Base-by-base conservation (phyloP, 2,888 invertebrate species). In the Smittia sp. region DNA sequence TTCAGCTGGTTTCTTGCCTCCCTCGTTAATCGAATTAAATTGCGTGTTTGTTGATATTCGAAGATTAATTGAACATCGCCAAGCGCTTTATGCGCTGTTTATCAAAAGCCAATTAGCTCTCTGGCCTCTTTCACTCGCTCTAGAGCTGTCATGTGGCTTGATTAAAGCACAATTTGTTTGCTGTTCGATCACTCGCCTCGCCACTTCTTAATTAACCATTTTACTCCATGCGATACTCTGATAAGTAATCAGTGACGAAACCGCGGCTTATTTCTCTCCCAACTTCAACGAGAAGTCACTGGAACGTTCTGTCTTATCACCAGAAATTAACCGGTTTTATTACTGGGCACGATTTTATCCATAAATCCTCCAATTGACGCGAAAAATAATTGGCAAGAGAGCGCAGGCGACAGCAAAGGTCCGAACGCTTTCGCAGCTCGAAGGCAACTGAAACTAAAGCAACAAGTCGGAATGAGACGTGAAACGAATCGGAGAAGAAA, bases 351-450 rank as follows among this genome's bases (percentile, higher is more conserved):
- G 11, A 9, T 46, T 46, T 46, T 46, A 58, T 58, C 58, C 58
- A 58, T 58, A 58, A 58, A 58, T 58, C 22, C 22, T 20, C 18
- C 20, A 58, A 58, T 58, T 58, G 22, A 58, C 18, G 58, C 58
- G 18, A 58, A 46, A 58, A 58, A 22, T 58, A 20, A 58, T 58
- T 22, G 18, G 58, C 18, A 22, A 7, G 58, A 58, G 58, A 58
- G n/a, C n/a, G n/a, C 46, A 46, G 15, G n/a, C 58, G 58, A 58
- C 58, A 58, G 3, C 13, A 4, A 58, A 58, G 18, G 58, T 22
- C 58, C 22, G 63, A 63, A 63, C n/a, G 63, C 63, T 63, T 63
- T 63, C 27, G 27, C 63, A 22, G 18, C n/a, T 63, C 63, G 63
- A 25, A 27, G 20, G 27, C 63, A 27, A 63, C 63, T 63, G 63